Conservation (phyloP, 2,797 vertebrate genomes). For the Calcarius lapponicus region DNA sequence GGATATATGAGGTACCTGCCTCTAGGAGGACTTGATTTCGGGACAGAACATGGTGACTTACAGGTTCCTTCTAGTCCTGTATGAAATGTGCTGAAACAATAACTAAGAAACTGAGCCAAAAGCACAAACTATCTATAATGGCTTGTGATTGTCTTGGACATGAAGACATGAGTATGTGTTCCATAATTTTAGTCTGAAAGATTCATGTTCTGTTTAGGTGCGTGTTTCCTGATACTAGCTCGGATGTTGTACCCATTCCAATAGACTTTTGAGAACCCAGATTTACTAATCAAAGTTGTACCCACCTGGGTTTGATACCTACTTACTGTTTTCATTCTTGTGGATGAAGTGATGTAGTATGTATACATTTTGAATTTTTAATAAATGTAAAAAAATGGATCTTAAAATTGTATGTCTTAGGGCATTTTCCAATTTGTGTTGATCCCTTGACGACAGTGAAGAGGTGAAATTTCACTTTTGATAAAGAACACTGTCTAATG, state of each 20-base stretch:
- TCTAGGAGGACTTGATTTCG: neutral
- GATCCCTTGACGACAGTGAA: neutral
- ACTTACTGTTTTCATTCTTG: neutral
- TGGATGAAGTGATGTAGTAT: neutral
- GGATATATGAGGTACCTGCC: neutral
- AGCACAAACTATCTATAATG: accelerated
- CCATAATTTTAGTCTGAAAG: neutral
- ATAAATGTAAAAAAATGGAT: neutral
- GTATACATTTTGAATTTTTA: neutral
- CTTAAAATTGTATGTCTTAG: neutral
- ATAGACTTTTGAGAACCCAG: neutral
- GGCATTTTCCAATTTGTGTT: neutral
- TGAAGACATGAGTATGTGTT: neutral
- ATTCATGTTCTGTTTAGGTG: neutral
- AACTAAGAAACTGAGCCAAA: neutral
- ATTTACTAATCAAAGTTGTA: neutral
- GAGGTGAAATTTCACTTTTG: neutral
- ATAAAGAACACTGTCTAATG: neutral
- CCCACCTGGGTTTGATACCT: neutral
- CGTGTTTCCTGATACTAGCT: neutral
- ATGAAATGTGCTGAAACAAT: neutral
- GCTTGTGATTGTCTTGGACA: neutral
- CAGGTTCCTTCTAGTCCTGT: neutral
- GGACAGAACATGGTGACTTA: neutral
- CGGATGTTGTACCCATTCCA: neutral